phyloP scores from a whole-genome alignment of 2,113 vertebrate genomes.

The Nothobranchius furzeri region DNA sequence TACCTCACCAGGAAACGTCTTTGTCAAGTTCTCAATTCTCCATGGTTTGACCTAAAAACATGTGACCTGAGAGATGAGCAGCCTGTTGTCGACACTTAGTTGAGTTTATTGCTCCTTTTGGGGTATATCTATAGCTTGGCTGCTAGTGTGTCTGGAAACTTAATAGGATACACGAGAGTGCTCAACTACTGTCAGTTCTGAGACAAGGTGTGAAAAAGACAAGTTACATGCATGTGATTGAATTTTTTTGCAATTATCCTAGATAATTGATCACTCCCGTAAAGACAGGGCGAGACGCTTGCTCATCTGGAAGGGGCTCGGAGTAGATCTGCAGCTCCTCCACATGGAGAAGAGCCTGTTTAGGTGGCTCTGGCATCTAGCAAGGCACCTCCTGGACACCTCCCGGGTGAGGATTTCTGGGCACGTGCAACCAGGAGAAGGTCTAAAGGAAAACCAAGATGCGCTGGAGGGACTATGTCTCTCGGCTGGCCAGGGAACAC shows the following conservation, averaged over 20 bases:
- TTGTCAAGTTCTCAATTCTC: conserved; percentile 5
- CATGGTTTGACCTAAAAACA: conserved; percentile 24
- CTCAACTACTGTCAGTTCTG: background rate
- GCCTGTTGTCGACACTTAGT: background rate
- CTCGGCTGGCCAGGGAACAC: no score
- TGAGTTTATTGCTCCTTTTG: background rate
- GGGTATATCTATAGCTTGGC: background rate
- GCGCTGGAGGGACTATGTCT: no score
- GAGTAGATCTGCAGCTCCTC: no score
- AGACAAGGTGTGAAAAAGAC: background rate
- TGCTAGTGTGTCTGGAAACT: background rate
- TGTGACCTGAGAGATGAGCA: conserved; percentile 3
- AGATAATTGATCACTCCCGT: no score
- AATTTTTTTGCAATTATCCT: background rate
- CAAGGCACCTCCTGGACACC: no score
- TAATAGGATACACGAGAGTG: background rate
- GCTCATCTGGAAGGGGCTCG: no score
- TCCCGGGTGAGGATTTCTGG: no score
- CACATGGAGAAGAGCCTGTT: no score
- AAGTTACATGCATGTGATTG: background rate
- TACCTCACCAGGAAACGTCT: conserved; percentile 10
- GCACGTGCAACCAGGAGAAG: no score
- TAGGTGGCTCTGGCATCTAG: no score
- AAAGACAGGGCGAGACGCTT: no score
- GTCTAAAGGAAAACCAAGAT: no score